Evolutionary conservation across 2,797 vertebrate species (phyloP).

Genomic region (Glossophaga mutica): DNA sequence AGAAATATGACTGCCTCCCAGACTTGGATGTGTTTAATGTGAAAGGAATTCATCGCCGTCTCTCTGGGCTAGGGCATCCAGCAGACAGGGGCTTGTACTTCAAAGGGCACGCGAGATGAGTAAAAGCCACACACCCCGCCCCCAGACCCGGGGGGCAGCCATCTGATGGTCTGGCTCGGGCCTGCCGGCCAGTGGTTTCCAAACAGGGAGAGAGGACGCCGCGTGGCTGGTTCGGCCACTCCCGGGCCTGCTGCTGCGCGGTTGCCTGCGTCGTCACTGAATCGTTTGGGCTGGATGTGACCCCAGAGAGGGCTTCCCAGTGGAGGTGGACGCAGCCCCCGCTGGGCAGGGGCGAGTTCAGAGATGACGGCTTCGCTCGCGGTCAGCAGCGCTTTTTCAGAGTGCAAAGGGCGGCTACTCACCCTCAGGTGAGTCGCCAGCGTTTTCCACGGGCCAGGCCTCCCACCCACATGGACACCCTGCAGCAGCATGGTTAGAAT

Average conservation of each 20-base stretch:
- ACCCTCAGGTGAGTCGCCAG: neutral
- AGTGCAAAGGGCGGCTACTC: neutral
- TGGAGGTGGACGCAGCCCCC: neutral
- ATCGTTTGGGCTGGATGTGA: neutral
- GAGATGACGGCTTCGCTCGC: neutral
- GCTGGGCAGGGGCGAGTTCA: neutral
- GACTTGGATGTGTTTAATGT: constrained; percentile 47
- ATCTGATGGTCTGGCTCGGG: neutral
- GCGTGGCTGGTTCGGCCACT: neutral
- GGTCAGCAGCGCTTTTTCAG: neutral
- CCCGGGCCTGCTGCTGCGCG: neutral
- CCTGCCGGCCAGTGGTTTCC: neutral
- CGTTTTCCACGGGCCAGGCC: neutral
- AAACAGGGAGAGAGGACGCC: neutral
- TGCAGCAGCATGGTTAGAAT: neutral
- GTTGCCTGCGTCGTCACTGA: neutral
- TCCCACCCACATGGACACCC: neutral
- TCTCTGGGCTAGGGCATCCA: constrained; percentile 60
- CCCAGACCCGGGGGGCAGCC: neutral
- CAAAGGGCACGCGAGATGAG: constrained; percentile 54
- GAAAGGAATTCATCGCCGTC: constrained; percentile 23
- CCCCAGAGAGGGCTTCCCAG: neutral
- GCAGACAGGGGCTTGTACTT: constrained; percentile 66
- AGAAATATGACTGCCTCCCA: constrained; percentile 38
- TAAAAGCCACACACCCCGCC: neutral